Percentiles rank a stretch among this genome's conserved stretches.
Conservation (phyloP, 2,113 vertebrate genomes). For the Ornithorhynchus anatinus region DNA sequence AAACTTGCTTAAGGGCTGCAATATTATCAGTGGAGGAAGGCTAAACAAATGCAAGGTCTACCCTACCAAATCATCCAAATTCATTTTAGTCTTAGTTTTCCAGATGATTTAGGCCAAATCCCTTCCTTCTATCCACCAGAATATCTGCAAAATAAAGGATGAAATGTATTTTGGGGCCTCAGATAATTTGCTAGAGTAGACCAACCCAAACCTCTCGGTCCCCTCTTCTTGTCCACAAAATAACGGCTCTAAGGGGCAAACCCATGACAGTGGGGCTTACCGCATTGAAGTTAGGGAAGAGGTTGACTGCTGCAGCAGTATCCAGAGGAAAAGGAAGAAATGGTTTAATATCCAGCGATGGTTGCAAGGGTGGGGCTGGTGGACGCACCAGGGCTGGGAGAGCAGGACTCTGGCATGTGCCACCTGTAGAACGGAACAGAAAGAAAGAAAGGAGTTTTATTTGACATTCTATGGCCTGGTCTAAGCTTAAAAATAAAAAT, state of each 20-base stretch:
- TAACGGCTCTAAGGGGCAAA: not conserved
- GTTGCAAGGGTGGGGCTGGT: constrained; percentile 82
- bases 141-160: no score
- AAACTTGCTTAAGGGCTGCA: fast-evolving
- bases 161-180: no score
- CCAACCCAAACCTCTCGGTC: not conserved
- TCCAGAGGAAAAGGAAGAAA: constrained; percentile 92
- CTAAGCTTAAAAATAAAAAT: not conserved
- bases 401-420: constrained; percentile 91
- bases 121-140: no score
- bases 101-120: no score
- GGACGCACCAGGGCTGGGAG: constrained; percentile 89
- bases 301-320: constrained; percentile 80
- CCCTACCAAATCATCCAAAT: no score
- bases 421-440: constrained; percentile 73
- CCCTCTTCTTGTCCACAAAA: not conserved
- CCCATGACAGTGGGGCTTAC: constrained; percentile 75
- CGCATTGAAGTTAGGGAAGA: constrained; percentile 91
- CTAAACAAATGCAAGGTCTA: no score
- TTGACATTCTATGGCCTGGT: not conserved
- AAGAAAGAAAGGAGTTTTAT: constrained; percentile 22
- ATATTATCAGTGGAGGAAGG: not conserved
- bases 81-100: no score
- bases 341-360: constrained; percentile 89
- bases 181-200: no score